Evolutionary conservation across 2,113 vertebrate genomes (phyloP), one percentile per base, ranked within the genome.

Genomic region (Fulica atra): DNA sequence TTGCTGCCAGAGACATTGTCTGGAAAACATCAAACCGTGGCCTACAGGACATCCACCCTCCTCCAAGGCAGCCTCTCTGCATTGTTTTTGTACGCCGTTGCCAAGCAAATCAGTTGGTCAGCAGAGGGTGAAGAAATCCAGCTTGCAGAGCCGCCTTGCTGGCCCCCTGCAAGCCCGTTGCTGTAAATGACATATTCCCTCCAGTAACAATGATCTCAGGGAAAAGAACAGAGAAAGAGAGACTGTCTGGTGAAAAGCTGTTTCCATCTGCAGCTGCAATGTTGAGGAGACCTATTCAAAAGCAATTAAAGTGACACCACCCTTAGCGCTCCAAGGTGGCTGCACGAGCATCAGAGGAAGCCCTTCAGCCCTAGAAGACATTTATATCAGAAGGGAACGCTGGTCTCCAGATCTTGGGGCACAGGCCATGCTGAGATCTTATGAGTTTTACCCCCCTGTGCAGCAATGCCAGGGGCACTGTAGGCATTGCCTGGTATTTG

Each of bases 81-180:
- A 0, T 61, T 93, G 76, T 38, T 93, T 94, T 87, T 61, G 9
- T 36, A 26, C 19, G 51, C n/a, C 40, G 46, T 87, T 82, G 73
- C 96, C 94, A 97, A 85, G 89, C 77, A 81, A 86, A 85, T 68
- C 31, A 13, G 61, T 48, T 79, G 81, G 48, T 79, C 53, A 81
- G 65, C 36, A 54, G 6, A 46, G 26, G 44, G 35, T 79, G 91
- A 95, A 56, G 89, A 84, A 81, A 87, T 84, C 61, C 94, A 95
- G 73, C 77, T 79, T 95, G 64, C 73, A 74, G 72, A 83, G 61
- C 68, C 3, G 57, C 44, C 24, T 81, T 63, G 42, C 89, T 65
- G 78, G 9, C 26, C 85, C 35, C 48, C 85, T 76, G 53, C 51
- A 84, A 93, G 42, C 35, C 81, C 69, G 3, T 28, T 74, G 60